Percentiles rank a stretch among this genome's conserved stretches.
These are phyloP conservation scores for Diachrysia chrysitis DNA, from an alignment of 2,888 invertebrate species.

Conservation along the genomic window DNA sequence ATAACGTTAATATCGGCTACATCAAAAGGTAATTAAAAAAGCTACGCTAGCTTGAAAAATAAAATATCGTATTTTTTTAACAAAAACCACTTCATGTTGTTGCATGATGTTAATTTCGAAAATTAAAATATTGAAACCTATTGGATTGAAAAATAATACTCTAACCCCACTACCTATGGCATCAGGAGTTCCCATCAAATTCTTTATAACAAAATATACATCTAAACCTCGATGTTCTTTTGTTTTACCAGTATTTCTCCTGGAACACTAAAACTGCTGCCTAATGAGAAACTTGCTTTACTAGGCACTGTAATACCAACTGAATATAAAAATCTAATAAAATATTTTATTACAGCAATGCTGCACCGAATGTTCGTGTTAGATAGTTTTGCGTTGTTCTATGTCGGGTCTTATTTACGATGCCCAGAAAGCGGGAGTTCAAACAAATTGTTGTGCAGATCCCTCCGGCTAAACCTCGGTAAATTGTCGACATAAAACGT, in stretches of 20 bases:
- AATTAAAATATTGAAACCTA: background rate
- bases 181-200: constrained; percentile 17
- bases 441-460: constrained; percentile 76
- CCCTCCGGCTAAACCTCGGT: constrained; percentile 75
- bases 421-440: constrained; percentile 68
- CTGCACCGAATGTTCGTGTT: constrained; percentile 57
- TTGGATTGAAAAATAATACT: background rate
- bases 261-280: constrained; percentile 41
- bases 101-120: background rate
- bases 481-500: constrained; percentile 82
- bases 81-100: too few species aligned
- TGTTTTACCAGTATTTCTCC: constrained; percentile 20
- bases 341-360: constrained; percentile 62
- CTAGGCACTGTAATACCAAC: constrained; percentile 48
- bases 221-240: constrained; percentile 30
- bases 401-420: constrained; percentile 68
- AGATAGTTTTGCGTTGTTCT: constrained; percentile 63
- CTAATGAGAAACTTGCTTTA: constrained; percentile 56
- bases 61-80: too few species aligned
- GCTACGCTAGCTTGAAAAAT: too few species aligned
- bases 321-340: constrained; percentile 62
- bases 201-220: constrained; percentile 53
- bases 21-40: too few species aligned
- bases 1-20: too few species aligned
- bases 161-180: background rate